Conservation (phyloP, 2,797 vertebrate species). For the Chlorospingus flavigularis region DNA sequence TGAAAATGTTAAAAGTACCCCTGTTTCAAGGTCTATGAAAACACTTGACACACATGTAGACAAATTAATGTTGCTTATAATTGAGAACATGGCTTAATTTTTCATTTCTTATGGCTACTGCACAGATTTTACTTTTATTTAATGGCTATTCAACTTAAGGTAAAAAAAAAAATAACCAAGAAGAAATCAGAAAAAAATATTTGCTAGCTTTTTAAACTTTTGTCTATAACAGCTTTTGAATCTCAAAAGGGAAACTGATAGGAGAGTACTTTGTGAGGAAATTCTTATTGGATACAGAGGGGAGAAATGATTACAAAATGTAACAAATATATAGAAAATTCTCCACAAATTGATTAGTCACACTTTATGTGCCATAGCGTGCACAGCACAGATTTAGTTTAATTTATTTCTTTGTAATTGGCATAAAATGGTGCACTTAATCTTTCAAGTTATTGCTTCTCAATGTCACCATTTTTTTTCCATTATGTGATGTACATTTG, state of each 20-base stretch:
- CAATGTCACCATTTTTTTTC: not conserved
- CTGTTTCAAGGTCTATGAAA: not conserved
- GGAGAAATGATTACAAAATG: not conserved
- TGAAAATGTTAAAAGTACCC: not conserved
- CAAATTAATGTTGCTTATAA: not conserved
- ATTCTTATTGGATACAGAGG: not conserved
- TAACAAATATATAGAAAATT: not conserved
- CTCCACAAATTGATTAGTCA: not conserved
- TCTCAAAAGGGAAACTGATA: not conserved
- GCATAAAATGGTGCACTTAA: not conserved
- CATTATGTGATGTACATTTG: not conserved
- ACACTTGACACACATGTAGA: not conserved
- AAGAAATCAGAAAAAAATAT: not conserved
- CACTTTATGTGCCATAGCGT: not conserved
- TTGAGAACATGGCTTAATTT: not conserved
- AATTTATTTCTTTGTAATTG: constrained; percentile 13
- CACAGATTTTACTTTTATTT: not conserved
- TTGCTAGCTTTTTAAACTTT: not conserved
- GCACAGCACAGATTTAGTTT: not conserved
- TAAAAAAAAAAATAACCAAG: not conserved
- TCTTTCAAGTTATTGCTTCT: not conserved
- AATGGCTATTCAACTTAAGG: not conserved
- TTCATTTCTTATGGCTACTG: not conserved
- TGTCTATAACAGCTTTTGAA: not conserved
- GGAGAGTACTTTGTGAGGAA: not conserved